Conservation (phyloP, 1,140 invertebrate species). For the Formica selysi region DNA sequence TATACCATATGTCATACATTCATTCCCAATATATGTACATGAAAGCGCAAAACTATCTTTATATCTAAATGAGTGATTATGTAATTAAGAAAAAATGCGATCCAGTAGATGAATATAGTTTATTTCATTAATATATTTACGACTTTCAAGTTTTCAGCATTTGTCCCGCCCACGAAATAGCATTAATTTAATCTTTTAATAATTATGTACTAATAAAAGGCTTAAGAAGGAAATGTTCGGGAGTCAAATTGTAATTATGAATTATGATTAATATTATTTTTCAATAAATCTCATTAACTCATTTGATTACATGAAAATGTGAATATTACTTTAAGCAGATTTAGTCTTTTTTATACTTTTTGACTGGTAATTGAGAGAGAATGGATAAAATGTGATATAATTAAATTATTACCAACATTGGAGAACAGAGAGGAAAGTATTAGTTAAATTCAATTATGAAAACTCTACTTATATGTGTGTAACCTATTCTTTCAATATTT, state of each 20-base stretch:
- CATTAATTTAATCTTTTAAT: neutral
- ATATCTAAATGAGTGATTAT: neutral
- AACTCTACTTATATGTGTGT: neutral
- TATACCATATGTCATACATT: neutral
- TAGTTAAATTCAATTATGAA: neutral
- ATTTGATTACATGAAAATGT: neutral
- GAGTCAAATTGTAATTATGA: constrained; percentile 1
- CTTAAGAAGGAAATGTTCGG: neutral
- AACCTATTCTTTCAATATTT: neutral
- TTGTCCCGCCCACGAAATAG: neutral
- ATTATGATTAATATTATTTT: neutral
- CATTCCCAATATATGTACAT: neutral
- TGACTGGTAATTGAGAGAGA: too few species aligned
- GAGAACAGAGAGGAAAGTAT: neutral
- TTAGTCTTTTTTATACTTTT: neutral
- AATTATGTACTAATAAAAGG: neutral
- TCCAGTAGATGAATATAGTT: constrained; percentile 1
- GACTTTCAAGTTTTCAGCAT: neutral
- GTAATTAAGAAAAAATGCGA: constrained; percentile 1
- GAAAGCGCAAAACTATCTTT: constrained; percentile 8
- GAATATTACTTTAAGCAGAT: neutral
- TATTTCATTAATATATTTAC: neutral
- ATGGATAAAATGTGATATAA: neutral
- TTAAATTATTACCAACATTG: neutral
- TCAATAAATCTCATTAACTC: neutral